Conservation (phyloP, 1,140 invertebrate species). For the Solenopsis fugax region DNA sequence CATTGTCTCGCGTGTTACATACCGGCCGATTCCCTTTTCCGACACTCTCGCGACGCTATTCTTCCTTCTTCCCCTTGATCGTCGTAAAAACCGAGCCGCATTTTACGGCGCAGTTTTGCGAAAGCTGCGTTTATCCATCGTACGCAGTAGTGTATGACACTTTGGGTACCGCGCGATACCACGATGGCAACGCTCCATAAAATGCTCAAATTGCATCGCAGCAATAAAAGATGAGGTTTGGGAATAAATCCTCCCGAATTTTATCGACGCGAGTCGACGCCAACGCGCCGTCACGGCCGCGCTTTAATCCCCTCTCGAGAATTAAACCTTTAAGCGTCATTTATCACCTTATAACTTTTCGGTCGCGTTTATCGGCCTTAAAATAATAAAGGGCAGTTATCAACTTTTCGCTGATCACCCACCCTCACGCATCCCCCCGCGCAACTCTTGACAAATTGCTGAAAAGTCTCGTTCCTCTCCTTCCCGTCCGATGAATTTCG, state of each 20-base stretch:
- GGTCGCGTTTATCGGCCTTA: neutral
- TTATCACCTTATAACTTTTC: slow-evolving; percentile 44
- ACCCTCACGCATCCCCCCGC: neutral
- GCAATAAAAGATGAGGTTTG: slow-evolving; percentile 65
- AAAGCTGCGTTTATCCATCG: slow-evolving; percentile 62
- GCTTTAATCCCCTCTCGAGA: slow-evolving; percentile 13
- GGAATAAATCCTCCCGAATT: slow-evolving; percentile 39
- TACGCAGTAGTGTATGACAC: slow-evolving; percentile 57
- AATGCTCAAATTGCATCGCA: slow-evolving; percentile 61
- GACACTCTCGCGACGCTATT: neutral
- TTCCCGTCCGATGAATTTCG: neutral
- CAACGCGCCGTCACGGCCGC: neutral
- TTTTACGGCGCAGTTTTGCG: slow-evolving; percentile 63
- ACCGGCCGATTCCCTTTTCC: neutral
- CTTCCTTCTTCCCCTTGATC: slow-evolving; percentile 35
- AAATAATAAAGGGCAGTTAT: slow-evolving; percentile 25
- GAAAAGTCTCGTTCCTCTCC: neutral
- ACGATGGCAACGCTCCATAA: slow-evolving; percentile 48
- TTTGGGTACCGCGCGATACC: slow-evolving; percentile 31
- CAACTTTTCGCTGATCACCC: neutral
- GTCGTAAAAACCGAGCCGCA: slow-evolving; percentile 46
- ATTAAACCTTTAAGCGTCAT: slow-evolving; percentile 47
- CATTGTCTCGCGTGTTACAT: slow-evolving; percentile 41
- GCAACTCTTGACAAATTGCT: slow-evolving; percentile 33
- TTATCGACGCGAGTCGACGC: slow-evolving; percentile 1